These are phyloP conservation scores for Sphenodon punctatus DNA, from an alignment of 2,797 vertebrate species.

Conservation along the genomic window DNA sequence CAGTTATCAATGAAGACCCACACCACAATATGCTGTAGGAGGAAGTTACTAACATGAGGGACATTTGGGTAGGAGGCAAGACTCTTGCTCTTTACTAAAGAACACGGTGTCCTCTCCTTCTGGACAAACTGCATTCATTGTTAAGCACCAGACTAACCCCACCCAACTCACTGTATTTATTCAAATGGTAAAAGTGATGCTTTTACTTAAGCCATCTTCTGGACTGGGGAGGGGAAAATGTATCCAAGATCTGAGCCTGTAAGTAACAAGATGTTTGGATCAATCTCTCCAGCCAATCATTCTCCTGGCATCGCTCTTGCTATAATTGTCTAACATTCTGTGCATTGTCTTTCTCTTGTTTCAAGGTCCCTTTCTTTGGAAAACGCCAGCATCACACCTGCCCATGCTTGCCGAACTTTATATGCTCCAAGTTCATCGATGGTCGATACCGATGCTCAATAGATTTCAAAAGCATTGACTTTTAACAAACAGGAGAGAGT, in stretches of 20 bases:
- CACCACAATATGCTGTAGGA: too few relatives aligned
- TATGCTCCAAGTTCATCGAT: slow-evolving; percentile 78
- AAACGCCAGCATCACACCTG: slow-evolving; percentile 89
- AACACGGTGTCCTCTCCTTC: too few relatives aligned
- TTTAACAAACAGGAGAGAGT: slow-evolving; percentile 63
- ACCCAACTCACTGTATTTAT: background rate
- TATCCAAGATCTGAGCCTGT: too few relatives aligned
- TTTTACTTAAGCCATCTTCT: background rate
- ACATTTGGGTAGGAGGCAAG: too few relatives aligned
- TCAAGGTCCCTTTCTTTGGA: slow-evolving; percentile 85
- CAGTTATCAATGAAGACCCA: too few relatives aligned
- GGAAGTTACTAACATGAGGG: too few relatives aligned
- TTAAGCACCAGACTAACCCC: background rate
- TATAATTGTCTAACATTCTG: background rate
- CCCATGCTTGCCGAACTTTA: slow-evolving; percentile 85
- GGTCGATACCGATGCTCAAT: slow-evolving; percentile 85
- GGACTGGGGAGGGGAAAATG: too few relatives aligned
- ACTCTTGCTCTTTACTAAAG: too few relatives aligned
- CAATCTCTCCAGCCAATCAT: too few relatives aligned
- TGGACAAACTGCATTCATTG: too few relatives aligned
- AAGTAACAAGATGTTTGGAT: too few relatives aligned
- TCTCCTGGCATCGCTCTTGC: background rate
- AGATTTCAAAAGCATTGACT: slow-evolving; percentile 86
- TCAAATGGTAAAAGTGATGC: background rate
- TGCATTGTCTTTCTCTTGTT: background rate